phyloP scores from a whole-genome alignment of 2,113 vertebrate genomes.

The Murina feae region DNA sequence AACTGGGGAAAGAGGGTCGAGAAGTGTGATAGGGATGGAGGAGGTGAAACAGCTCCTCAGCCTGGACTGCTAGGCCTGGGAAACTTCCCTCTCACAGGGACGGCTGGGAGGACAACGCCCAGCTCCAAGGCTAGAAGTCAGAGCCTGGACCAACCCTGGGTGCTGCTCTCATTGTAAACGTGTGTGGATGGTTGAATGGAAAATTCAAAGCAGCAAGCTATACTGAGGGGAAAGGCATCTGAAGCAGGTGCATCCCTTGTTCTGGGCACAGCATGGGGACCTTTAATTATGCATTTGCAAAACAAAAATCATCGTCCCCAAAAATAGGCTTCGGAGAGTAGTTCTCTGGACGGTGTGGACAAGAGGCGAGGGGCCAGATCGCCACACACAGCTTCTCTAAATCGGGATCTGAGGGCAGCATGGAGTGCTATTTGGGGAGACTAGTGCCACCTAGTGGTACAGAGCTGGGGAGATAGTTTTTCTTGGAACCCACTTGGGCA shows the following conservation, averaged over 20 bases:
- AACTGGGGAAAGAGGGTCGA: background rate
- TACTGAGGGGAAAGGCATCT: background rate
- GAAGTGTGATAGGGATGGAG: background rate
- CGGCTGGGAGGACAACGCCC: accelerated
- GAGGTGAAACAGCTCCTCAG: background rate
- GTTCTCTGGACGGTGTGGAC: background rate
- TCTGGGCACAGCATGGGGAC: background rate
- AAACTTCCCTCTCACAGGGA: background rate
- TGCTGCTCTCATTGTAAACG: background rate
- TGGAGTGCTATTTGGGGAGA: background rate
- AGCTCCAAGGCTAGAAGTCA: background rate
- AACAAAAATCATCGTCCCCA: background rate
- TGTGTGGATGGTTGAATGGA: background rate
- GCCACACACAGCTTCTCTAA: background rate
- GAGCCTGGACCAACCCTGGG: background rate
- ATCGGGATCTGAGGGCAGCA: no score
- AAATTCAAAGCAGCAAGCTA: background rate
- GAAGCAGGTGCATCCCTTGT: background rate
- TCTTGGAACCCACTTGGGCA: background rate
- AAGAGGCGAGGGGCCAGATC: accelerated
- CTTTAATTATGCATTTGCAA: background rate
- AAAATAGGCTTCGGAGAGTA: background rate
- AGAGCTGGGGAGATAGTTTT: background rate
- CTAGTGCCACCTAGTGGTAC: background rate
- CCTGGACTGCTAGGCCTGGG: background rate